Conservation (phyloP, 2,113 vertebrate species). For the Aythya baeri region DNA sequence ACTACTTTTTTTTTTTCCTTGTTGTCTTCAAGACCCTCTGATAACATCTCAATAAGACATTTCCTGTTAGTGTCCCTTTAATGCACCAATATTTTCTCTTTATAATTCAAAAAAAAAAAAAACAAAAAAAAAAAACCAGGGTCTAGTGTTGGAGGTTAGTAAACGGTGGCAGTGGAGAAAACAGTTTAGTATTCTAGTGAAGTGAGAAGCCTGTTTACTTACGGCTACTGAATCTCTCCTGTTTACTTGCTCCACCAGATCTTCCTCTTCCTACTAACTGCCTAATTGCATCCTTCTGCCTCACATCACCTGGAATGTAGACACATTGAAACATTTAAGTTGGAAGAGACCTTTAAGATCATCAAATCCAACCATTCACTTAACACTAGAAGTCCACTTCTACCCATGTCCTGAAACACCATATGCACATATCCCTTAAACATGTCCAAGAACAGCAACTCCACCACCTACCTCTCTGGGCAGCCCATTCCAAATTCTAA, state of each 20-base stretch:
- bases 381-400: no score
- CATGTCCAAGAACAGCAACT: not conserved
- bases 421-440: no score
- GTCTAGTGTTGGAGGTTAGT: not conserved
- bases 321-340: not conserved
- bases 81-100: not conserved
- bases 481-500: not conserved
- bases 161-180: not conserved
- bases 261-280: not conserved
- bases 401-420: no score
- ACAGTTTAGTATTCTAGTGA: fast-evolving
- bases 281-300: not conserved
- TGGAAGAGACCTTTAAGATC: not conserved
- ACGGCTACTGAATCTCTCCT: not conserved
- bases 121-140: not conserved
- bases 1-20: no score
- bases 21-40: not conserved
- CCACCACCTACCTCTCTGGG: not conserved
- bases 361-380: no score
- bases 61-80: not conserved
- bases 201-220: not conserved
- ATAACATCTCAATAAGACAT: not conserved
- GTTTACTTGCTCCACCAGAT: not conserved
- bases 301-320: not conserved
- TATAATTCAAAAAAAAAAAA: not conserved